Evolutionary conservation across 2,888 invertebrate genomes (phyloP).

Genomic region (Archips xylosteana): DNA sequence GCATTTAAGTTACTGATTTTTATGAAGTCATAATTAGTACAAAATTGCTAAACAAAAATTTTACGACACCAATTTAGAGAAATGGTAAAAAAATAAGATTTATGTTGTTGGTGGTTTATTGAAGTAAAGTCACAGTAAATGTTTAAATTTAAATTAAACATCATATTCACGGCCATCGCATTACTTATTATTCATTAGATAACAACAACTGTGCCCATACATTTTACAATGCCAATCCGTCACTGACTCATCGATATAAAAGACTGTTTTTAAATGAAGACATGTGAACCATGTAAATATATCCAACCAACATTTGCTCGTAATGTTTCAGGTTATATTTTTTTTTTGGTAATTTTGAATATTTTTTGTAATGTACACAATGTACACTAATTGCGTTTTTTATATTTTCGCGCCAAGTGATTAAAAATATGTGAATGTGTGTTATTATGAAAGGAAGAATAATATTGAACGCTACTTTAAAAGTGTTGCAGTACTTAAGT

Average conservation of each 20-base stretch:
- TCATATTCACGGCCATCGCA: slow-evolving; percentile 30
- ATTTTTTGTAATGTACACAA: too few relatives aligned
- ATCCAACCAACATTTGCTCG: background rate
- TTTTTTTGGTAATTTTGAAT: background rate
- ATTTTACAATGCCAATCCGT: slow-evolving; percentile 28
- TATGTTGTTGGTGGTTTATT: background rate
- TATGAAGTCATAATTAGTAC: too few relatives aligned
- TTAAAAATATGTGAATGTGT: background rate
- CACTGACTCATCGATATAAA: slow-evolving; percentile 28
- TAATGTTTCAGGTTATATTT: background rate
- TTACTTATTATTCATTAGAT: slow-evolving; percentile 35
- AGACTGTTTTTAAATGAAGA: slow-evolving; percentile 20
- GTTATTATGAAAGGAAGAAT: background rate
- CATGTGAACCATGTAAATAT: background rate
- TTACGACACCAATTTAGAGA: too few relatives aligned
- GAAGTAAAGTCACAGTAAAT: slow-evolving; percentile 1
- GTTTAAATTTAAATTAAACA: slow-evolving; percentile 12
- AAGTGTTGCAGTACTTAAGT: background rate
- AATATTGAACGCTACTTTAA: slow-evolving; percentile 9
- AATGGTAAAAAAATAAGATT: too few relatives aligned
- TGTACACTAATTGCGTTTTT: too few relatives aligned
- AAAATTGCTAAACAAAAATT: too few relatives aligned
- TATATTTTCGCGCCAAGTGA: background rate
- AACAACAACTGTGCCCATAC: slow-evolving; percentile 25
- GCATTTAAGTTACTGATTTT: too few relatives aligned